These are phyloP conservation scores for Rhagonycha lutea DNA, from an alignment of 2,888 invertebrate genomes.

Conservation along the genomic window DNA sequence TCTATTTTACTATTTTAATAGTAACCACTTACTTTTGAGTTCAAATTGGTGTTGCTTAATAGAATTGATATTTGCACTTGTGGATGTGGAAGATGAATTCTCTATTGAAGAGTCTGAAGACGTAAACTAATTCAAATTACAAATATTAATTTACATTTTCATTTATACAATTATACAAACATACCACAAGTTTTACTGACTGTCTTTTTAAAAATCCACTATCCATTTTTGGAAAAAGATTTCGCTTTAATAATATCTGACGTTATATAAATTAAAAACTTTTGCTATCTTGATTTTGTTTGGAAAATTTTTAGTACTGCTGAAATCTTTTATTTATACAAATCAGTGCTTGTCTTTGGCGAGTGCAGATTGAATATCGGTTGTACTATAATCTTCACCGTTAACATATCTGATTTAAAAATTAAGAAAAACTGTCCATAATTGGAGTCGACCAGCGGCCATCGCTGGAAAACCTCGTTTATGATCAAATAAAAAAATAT, in stretches of 20 bases:
- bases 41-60: background rate
- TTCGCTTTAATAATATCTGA: background rate
- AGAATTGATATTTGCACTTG: background rate
- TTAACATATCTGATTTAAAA: too few species aligned
- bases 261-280: background rate
- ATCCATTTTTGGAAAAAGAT: background rate
- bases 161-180: too few species aligned
- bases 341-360: too few species aligned
- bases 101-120: background rate
- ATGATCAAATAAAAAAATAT: too few species aligned
- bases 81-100: background rate
- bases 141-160: background rate
- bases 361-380: too few species aligned
- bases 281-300: background rate
- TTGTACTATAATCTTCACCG: too few species aligned
- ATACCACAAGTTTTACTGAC: background rate
- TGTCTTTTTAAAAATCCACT: fast-evolving
- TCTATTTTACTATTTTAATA: background rate
- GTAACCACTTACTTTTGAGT: background rate
- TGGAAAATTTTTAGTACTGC: too few species aligned
- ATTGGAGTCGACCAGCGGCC: too few species aligned
- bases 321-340: too few species aligned
- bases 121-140: background rate
- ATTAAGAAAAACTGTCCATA: too few species aligned
- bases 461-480: too few species aligned